These are phyloP conservation scores for Trissolcus japonicus DNA, from an alignment of 2,888 invertebrate species.

Conservation along the genomic window DNA sequence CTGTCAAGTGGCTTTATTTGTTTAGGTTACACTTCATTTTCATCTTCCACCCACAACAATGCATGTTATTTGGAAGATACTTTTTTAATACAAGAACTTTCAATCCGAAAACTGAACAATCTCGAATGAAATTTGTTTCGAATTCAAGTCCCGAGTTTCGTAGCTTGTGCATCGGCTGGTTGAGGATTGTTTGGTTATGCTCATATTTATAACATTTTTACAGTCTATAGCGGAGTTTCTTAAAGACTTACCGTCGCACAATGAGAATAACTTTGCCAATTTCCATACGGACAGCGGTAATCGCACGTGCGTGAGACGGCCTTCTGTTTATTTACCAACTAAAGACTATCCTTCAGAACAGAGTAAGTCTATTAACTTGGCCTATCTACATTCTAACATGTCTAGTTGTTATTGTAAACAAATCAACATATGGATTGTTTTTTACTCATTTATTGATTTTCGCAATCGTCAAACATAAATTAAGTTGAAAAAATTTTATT, in stretches of 20 bases:
- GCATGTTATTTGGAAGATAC: background rate
- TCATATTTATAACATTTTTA: constrained; percentile 65
- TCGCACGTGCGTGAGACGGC: constrained; percentile 88
- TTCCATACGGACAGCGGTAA: constrained; percentile 92
- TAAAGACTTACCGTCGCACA: constrained; percentile 92
- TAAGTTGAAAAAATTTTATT: no score
- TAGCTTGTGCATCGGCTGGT: background rate
- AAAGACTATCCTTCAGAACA: constrained; percentile 95
- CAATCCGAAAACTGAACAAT: background rate
- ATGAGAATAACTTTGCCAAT: constrained; percentile 93
- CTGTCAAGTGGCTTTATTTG: constrained; percentile 8
- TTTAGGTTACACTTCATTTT: constrained; percentile 25
- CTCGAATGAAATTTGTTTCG: background rate
- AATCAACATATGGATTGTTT: no score
- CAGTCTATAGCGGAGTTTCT: constrained; percentile 93
- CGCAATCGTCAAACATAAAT: no score
- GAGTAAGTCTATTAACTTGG: constrained; percentile 79
- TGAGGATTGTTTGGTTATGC: no score
- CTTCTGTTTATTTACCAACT: constrained; percentile 94
- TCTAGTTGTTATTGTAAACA: background rate
- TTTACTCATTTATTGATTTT: no score
- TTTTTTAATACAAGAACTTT: background rate
- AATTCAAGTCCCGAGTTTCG: background rate
- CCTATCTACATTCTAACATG: background rate
- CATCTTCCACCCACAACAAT: constrained; percentile 6